These are phyloP conservation scores for Aythya baeri DNA, from an alignment of 2,113 vertebrate species.

Conservation along the genomic window DNA sequence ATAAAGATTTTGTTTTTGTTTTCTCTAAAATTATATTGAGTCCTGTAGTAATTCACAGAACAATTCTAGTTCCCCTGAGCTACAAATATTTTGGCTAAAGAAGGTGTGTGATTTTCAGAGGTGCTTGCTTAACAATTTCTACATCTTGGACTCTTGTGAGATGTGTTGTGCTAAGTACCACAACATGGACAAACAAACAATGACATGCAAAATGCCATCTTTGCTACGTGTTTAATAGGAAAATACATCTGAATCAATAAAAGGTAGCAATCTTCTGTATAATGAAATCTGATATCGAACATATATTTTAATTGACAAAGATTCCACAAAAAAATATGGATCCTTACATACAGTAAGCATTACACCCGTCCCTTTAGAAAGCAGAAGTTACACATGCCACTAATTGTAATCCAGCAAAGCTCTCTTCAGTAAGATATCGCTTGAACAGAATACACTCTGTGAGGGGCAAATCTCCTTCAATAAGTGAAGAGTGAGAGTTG, in stretches of 20 bases:
- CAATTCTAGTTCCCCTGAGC: not conserved
- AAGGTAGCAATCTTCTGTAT: not conserved
- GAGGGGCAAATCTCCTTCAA: not conserved
- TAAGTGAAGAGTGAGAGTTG: not conserved
- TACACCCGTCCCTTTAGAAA: not conserved
- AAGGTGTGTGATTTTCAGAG: not conserved
- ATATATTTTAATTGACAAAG: not conserved
- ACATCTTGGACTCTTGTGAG: not conserved
- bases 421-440: not conserved
- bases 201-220: not conserved
- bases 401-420: not conserved
- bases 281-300: not conserved
- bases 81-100: constrained; percentile 8
- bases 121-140: not conserved
- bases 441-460: not conserved
- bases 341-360: not conserved
- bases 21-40: not conserved
- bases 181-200: not conserved
- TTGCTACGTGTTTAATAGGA: not conserved
- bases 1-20: not conserved
- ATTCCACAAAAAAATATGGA: not conserved
- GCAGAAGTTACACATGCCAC: not conserved
- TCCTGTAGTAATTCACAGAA: not conserved
- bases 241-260: not conserved
- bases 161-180: not conserved